Evolutionary conservation across 1,140 invertebrate genomes (phyloP).

Genomic region (Drosophila paulistorum): DNA sequence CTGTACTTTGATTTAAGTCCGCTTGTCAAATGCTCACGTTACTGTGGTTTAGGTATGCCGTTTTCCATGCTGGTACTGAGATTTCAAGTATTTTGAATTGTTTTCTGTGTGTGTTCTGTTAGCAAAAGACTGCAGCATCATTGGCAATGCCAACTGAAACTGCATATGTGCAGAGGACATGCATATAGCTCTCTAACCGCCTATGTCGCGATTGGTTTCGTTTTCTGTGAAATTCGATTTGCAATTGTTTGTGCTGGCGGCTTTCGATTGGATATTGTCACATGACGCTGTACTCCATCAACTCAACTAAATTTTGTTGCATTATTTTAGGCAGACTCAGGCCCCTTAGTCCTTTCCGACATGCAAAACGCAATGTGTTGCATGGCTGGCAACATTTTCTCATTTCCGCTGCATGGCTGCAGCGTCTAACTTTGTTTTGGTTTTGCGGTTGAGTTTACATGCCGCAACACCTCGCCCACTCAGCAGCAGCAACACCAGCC

Average conservation of each 20-base stretch:
- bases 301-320: constrained; percentile 62
- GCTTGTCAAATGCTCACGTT: constrained; percentile 22
- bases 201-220: constrained; percentile 8
- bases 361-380: constrained; percentile 20
- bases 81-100: constrained; percentile 36
- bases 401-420: constrained; percentile 64
- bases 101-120: constrained; percentile 4
- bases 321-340: constrained; percentile 53
- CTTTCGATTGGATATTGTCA: constrained; percentile 40
- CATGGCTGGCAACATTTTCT: constrained; percentile 53
- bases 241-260: constrained; percentile 53
- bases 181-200: neutral
- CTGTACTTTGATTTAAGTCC: constrained; percentile 30
- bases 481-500: constrained; percentile 31
- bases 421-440: constrained; percentile 44
- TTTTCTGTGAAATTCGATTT: constrained; percentile 49
- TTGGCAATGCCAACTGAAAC: constrained; percentile 8
- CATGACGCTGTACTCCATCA: constrained; percentile 31
- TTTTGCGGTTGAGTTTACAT: constrained; percentile 68
- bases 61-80: constrained; percentile 7
- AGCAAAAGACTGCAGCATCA: constrained; percentile 4
- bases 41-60: neutral
- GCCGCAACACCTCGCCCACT: constrained; percentile 49
- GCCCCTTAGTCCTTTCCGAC: neutral
- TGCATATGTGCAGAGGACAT: neutral